phyloP scores from a whole-genome alignment of 2,113 vertebrate species.

The Alexandromys fortis region DNA sequence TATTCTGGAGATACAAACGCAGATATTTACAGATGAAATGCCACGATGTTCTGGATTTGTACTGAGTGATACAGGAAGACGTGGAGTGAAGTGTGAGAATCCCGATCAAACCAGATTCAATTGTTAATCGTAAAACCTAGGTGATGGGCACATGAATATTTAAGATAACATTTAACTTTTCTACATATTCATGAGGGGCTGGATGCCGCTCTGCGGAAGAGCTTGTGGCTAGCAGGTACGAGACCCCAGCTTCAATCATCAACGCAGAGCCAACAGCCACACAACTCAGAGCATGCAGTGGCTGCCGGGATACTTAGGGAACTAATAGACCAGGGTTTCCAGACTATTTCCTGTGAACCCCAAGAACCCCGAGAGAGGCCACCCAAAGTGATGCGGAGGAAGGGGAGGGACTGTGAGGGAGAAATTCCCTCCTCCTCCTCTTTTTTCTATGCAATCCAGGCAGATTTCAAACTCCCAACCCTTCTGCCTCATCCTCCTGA shows the following conservation, averaged over 20 bases:
- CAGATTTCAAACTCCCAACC: neutral
- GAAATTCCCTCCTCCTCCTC: neutral
- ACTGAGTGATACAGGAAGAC: neutral
- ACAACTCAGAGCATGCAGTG: neutral
- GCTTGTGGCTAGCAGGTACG: neutral
- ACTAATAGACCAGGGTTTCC: neutral
- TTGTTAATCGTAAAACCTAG: neutral
- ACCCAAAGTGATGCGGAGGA: neutral
- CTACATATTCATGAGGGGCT: neutral
- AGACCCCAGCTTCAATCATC: neutral
- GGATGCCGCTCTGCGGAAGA: neutral
- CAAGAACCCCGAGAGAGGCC: neutral
- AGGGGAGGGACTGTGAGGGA: neutral
- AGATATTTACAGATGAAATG: slow-evolving; percentile 13
- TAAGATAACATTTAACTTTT: neutral
- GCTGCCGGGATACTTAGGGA: neutral
- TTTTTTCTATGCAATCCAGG: neutral
- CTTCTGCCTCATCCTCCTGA: neutral
- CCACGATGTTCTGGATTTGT: neutral
- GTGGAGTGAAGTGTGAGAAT: neutral
- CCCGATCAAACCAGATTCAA: neutral
- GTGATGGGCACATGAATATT: neutral
- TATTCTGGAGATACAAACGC: slow-evolving; percentile 4
- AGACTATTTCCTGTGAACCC: neutral
- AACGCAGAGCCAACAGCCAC: neutral